Base-by-base conservation (phyloP, 2,797 vertebrate species). In the Myripristis jacobus region DNA sequence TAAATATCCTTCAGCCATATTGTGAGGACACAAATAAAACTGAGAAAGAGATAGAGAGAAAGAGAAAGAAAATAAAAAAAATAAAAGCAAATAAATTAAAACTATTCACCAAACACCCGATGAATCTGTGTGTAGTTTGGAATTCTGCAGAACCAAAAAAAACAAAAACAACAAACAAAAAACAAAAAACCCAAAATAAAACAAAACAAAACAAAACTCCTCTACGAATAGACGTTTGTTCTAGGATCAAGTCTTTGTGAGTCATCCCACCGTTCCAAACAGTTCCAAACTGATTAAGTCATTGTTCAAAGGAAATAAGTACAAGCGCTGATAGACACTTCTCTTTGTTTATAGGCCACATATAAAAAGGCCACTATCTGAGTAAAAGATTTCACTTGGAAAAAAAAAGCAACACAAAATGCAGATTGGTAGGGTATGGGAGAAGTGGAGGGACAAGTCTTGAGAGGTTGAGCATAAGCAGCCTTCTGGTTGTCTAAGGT, bases 1-100 rank as follows among this genome's bases (percentile, higher is more conserved):
- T 94, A 93, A 94, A 95, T 95, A 94, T 93, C 93, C 95, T 96
- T 96, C 95, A 90, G 93, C 93, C 88, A 84, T 90, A 92, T 88
- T 83, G 88, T 89, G 87, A 92, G 90, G 91, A 94, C 84, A 82
- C 86, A 87, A 84, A 90, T 81, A 86, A 85, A 91, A 89, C 86
- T 71, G 73, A 89, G 86, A 80, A 27, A 77, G 50, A 71, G 66
- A 70, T 55, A 67, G 62, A 53, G 59, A 78, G 44, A 72, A 9
- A 66, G 29, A 70, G 6, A 16, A 34, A 72, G 50, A 80, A 54
- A 80, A 82, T 82, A 38, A 85, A 76, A 76, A n/a, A 44, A 63
- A 79, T 73, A 80, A 86, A 87, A 88, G 83, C 84, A 81, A 94
- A 94, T 94, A 95, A 94, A 93, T 94, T 93, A 94, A 92, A 93